Percentiles rank a stretch among this genome's conserved stretches.
These are phyloP conservation scores for Choreutis nemorana DNA, from an alignment of 2,888 invertebrate genomes.

Conservation along the genomic window DNA sequence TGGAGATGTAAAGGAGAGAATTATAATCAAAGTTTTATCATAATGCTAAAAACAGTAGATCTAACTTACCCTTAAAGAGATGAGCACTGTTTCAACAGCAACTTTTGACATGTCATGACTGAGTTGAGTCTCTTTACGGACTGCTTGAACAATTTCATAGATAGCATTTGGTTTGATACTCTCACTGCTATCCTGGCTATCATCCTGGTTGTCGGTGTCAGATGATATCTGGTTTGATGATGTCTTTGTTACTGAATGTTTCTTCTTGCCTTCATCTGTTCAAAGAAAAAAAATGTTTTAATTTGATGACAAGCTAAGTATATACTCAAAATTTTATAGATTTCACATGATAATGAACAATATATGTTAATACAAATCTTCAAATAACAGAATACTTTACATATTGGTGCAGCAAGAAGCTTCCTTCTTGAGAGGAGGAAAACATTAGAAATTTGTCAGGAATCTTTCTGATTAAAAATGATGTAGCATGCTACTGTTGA, in stretches of 20 bases:
- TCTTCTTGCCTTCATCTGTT: slow-evolving; percentile 23
- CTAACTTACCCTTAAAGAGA: slow-evolving; percentile 42
- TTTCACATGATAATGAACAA: not conserved
- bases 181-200: slow-evolving; percentile 57
- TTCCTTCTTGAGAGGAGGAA: too few species aligned
- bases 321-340: too few species aligned
- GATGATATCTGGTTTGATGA: slow-evolving; percentile 45
- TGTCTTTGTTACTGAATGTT: slow-evolving; percentile 21
- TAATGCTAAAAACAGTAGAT: slow-evolving; percentile 1
- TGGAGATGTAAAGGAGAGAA: not conserved
- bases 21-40: not conserved
- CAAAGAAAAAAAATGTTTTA: slow-evolving; percentile 16
- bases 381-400: too few species aligned
- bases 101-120: slow-evolving; percentile 88
- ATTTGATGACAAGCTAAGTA: too few species aligned
- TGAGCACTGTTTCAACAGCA: slow-evolving; percentile 81
- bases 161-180: slow-evolving; percentile 63
- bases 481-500: too few species aligned
- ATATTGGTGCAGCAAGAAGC: too few species aligned
- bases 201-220: slow-evolving; percentile 56
- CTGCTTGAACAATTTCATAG: slow-evolving; percentile 81
- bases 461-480: too few species aligned
- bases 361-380: too few species aligned
- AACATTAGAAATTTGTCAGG: too few species aligned
- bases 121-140: slow-evolving; percentile 83